A percentile compares a stretch with the other conserved stretches of the same genome.
phyloP scores from a whole-genome alignment of 2,888 invertebrate species.

The Polia nebulosa region DNA sequence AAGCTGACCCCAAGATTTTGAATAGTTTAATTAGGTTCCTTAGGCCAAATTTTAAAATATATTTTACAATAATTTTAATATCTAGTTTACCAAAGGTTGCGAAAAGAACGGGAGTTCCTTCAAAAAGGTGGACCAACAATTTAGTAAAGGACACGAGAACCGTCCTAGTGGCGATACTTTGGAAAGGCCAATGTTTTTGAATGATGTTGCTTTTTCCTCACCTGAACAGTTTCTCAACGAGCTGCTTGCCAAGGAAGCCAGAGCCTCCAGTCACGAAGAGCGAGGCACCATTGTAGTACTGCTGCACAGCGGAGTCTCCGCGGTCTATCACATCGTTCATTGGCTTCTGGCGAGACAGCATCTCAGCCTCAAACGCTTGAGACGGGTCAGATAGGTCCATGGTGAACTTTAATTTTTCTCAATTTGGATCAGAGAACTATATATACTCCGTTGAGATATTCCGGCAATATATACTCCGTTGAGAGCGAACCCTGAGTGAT shows the following conservation, averaged over 20 bases:
- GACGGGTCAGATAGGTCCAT: not conserved
- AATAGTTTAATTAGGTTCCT: no score
- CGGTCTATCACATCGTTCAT: slow-evolving; percentile 34
- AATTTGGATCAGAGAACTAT: not conserved
- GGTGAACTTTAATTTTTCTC: not conserved
- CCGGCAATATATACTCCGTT: not conserved
- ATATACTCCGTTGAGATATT: not conserved
- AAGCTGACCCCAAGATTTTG: no score
- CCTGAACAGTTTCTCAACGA: slow-evolving; percentile 63
- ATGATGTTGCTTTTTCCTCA: not conserved
- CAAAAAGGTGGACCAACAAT: no score
- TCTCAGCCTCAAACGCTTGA: not conserved
- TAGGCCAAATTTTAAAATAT: no score
- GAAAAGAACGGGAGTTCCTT: no score
- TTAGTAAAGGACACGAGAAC: no score
- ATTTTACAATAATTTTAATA: no score
- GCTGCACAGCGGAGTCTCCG: slow-evolving; percentile 76
- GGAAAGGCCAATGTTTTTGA: no score
- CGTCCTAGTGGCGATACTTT: no score
- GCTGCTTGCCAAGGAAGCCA: slow-evolving; percentile 91
- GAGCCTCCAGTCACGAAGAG: slow-evolving; percentile 95
- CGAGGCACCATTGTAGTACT: slow-evolving; percentile 89
- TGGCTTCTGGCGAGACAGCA: slow-evolving; percentile 16
- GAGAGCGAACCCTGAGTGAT: not conserved
- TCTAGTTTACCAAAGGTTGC: no score